These are phyloP conservation scores for Drosophila asahinai DNA, from an alignment of 1,140 invertebrate genomes.

Conservation along the genomic window DNA sequence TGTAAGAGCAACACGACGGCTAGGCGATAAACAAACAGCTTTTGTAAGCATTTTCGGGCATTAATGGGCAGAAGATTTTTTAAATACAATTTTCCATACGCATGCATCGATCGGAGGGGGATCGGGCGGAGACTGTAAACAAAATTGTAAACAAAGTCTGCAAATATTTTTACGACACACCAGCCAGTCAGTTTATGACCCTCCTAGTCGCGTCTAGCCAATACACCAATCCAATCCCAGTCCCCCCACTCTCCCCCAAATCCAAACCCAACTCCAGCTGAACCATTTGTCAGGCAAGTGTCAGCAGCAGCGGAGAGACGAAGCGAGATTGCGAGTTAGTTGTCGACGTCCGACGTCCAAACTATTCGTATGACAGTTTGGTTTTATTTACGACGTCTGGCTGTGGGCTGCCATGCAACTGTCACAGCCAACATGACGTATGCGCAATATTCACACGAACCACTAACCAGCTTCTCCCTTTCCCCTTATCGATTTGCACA, in stretches of 20 bases:
- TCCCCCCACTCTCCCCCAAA: background rate
- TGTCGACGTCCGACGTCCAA: constrained; percentile 43
- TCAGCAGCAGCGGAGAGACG: constrained; percentile 41
- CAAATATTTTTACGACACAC: constrained; percentile 74
- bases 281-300: constrained; percentile 50
- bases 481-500: constrained; percentile 13
- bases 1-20: constrained; percentile 37
- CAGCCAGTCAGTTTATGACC: constrained; percentile 53
- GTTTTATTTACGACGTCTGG: constrained; percentile 58
- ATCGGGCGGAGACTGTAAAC: constrained; percentile 52
- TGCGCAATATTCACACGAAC: constrained; percentile 46
- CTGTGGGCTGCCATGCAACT: constrained; percentile 53
- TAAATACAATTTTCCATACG: constrained; percentile 60
- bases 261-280: constrained; percentile 22
- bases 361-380: constrained; percentile 54
- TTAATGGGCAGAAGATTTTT: constrained; percentile 54
- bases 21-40: constrained; percentile 53
- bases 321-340: constrained; percentile 54
- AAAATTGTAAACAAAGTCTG: constrained; percentile 71
- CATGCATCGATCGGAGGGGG: constrained; percentile 8
- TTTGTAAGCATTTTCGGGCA: constrained; percentile 54
- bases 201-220: constrained; percentile 36
- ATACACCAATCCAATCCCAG: constrained; percentile 15
- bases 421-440: constrained; percentile 55
- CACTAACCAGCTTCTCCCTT: constrained; percentile 5